Base-by-base conservation (phyloP, 2,113 vertebrate genomes). In the Salvelinus fontinalis region DNA sequence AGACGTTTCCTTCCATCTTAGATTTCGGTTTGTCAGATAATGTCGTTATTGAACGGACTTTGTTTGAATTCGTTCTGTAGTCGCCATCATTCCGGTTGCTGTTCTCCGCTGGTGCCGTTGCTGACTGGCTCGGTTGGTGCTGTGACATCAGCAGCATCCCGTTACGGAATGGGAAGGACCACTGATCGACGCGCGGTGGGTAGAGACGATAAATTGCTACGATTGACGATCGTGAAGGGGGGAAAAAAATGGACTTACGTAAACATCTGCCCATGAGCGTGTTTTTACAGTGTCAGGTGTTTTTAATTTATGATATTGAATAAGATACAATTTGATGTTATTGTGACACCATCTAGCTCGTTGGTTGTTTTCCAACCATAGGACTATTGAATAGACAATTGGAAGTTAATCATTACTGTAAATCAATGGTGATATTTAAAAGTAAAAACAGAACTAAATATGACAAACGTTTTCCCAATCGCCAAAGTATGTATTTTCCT, bases 51-150 rank as follows among this genome's bases (percentile, higher is more conserved):
- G 70, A 14, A 76, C 4, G 8, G 31, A 51, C 29, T n/a, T 79
- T 26, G 68, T 79, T 27, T 71, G 68, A 48, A 71, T n/a, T 20
- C 76, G 51, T 67, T 76, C 64, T 29, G 71, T 79, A 75, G 87
- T 84, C 88, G 91, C 89, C 93, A 94, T 92, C 90, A 77, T 85
- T 91, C 51, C 68, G 71, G 5, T 14, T 62, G 70, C 78, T 27
- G 79, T 76, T 79, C 31, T 44, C 65, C 22, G 49, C 39, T 51
- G 44, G 24, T 13, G 24, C 68, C 22, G 49, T 49, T 51, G 44
- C 26, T 5, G 31, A 62, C 24, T 73, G 72, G 57, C 67, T 68
- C 68, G n/a, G 49, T 39, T 72, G 74, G 75, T 65, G 31, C 51
- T 39, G 83, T 88, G 86, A 85, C 87, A 81, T 81, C 73, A 86